phyloP scores from a whole-genome alignment of 2,888 invertebrate species.

The Phaonia tiefii region DNA sequence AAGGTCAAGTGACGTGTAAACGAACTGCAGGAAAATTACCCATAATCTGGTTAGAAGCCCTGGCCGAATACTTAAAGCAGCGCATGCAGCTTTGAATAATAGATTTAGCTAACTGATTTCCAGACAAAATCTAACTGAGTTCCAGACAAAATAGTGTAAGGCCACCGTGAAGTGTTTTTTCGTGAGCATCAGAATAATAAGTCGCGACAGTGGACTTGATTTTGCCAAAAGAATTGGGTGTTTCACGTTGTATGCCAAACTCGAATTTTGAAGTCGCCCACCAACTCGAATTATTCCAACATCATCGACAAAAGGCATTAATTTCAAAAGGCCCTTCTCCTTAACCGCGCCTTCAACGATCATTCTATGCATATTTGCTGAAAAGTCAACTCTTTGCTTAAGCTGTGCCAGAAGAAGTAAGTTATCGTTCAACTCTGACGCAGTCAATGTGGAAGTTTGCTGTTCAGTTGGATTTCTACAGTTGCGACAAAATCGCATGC shows the following conservation, averaged over 20 bases:
- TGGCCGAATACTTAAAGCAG: no score
- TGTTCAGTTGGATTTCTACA: slow-evolving; percentile 15
- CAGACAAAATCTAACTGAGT: slow-evolving; percentile 48
- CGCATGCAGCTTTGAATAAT: slow-evolving; percentile 46
- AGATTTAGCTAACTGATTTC: slow-evolving; percentile 31
- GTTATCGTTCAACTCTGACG: neutral
- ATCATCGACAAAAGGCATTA: slow-evolving; percentile 39
- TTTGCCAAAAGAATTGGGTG: slow-evolving; percentile 64
- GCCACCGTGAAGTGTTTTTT: slow-evolving; percentile 37
- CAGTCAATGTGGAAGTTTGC: neutral
- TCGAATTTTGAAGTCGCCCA: slow-evolving; percentile 61
- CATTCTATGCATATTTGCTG: neutral
- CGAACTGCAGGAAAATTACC: slow-evolving; percentile 39
- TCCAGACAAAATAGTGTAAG: slow-evolving; percentile 44
- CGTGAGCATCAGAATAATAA: slow-evolving; percentile 30
- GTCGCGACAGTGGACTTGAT: slow-evolving; percentile 21
- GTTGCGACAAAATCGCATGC: slow-evolving; percentile 1
- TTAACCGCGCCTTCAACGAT: no score
- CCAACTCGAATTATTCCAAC: slow-evolving; percentile 28
- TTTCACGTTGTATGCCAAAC: slow-evolving; percentile 58
- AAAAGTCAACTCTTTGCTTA: slow-evolving; percentile 35
- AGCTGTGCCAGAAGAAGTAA: slow-evolving; percentile 10
- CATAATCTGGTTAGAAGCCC: slow-evolving; percentile 38
- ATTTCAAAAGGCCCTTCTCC: no score
- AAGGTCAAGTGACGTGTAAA: slow-evolving; percentile 51